Percentiles rank a stretch among this genome's conserved stretches.
Evolutionary conservation across 2,888 invertebrate species (phyloP).

Genomic region (Chironomus riparius): DNA sequence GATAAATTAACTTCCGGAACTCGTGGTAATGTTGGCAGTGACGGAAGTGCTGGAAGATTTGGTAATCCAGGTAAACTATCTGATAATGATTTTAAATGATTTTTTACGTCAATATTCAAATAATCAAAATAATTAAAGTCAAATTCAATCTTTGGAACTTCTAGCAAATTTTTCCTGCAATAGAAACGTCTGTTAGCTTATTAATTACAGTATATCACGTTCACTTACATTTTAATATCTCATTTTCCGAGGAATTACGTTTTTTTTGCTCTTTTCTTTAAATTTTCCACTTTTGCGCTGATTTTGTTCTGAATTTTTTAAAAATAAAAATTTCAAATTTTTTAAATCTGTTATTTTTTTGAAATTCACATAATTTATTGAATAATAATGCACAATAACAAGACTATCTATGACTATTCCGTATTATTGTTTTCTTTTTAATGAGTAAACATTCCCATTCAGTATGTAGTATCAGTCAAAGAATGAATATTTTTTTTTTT

Average conservation of each 20-base stretch:
- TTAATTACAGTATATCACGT: neutral
- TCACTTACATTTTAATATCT: slow-evolving; percentile 16
- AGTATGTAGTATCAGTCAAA: too few species aligned
- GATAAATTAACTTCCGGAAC: neutral
- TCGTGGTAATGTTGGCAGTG: neutral
- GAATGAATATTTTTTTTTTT: too few species aligned
- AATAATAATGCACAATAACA: too few species aligned
- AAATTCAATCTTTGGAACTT: slow-evolving; percentile 12
- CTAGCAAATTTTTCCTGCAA: slow-evolving; percentile 26
- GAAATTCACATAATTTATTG: too few species aligned
- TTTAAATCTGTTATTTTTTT: too few species aligned
- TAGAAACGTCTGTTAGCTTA: neutral
- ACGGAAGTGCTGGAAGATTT: neutral
- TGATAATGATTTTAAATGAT: neutral
- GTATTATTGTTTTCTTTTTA: too few species aligned
- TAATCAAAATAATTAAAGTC: slow-evolving; percentile 21
- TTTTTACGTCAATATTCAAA: neutral
- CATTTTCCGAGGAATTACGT: neutral
- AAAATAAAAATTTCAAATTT: too few species aligned
- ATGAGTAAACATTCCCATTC: too few species aligned
- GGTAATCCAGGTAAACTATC: neutral
- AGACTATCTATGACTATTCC: too few species aligned
- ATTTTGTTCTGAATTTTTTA: too few species aligned
- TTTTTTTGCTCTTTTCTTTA: too few species aligned
- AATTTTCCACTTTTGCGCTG: too few species aligned